Conservation (phyloP, 1,140 invertebrate species). For the Brachionus asplanchnoidis region DNA sequence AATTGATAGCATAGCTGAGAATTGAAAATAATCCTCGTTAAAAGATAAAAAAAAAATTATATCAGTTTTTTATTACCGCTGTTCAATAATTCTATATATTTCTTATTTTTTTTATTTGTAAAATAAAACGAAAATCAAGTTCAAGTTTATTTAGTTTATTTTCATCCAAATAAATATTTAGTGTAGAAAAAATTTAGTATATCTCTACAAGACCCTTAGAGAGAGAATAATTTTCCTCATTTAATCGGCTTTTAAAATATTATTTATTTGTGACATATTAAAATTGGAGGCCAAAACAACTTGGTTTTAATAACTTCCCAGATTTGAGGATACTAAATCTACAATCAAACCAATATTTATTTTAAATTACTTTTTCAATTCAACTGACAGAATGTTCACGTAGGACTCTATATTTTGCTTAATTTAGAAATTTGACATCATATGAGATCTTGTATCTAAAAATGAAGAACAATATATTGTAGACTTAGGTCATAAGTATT, state of each 20-base stretch:
- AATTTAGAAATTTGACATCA: background rate
- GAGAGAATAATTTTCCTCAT: background rate
- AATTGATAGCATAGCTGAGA: background rate
- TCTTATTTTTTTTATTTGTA: background rate
- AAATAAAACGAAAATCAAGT: background rate
- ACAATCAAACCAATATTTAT: background rate
- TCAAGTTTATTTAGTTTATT: background rate
- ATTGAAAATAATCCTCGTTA: background rate
- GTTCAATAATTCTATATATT: too few species aligned
- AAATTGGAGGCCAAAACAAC: background rate
- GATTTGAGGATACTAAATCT: background rate
- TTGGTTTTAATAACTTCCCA: background rate
- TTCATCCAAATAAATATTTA: background rate
- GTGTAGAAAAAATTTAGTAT: background rate
- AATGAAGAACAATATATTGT: background rate
- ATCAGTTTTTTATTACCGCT: background rate
- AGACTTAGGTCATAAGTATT: background rate
- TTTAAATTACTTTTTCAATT: background rate
- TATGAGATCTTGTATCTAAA: background rate
- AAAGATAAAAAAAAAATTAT: background rate
- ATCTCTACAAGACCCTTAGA: background rate
- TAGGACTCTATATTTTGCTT: background rate
- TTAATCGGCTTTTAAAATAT: background rate
- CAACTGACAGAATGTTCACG: background rate
- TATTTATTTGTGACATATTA: background rate